Percentiles rank a stretch among this genome's conserved stretches.
phyloP scores from a whole-genome alignment of 2,113 vertebrate species.

The Etheostoma cragini region DNA sequence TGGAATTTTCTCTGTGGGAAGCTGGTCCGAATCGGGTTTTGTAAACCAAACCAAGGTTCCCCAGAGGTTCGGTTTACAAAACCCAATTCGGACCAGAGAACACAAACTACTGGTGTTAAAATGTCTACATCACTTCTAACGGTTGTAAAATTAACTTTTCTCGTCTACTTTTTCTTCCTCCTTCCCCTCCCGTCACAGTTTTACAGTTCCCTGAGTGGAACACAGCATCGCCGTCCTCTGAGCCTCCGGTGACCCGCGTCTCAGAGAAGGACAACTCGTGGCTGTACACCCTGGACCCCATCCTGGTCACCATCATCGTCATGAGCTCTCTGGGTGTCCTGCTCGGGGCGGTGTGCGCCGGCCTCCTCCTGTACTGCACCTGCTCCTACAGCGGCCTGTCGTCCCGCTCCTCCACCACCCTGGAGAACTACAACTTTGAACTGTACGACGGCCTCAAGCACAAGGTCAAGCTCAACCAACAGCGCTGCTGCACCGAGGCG shows the following conservation, averaged over 20 bases:
- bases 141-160: constrained; percentile 2
- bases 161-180: neutral
- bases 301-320: constrained; percentile 98
- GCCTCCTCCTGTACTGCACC: constrained; percentile 96
- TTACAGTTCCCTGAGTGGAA: constrained; percentile 72
- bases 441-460: constrained; percentile 99
- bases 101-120: too few relatives aligned
- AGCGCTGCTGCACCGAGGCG: constrained; percentile 97
- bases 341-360: constrained; percentile 93
- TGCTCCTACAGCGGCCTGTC: constrained; percentile 95
- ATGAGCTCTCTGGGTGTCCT: constrained; percentile 98
- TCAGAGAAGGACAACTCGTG: constrained; percentile 94
- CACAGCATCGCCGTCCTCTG: constrained; percentile 66
- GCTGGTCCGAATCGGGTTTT: too few relatives aligned
- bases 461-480: constrained; percentile 99
- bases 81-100: too few relatives aligned
- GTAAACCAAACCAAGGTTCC: too few relatives aligned
- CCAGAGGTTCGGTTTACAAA: too few relatives aligned
- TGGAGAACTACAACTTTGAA: constrained; percentile 99
- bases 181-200: constrained; percentile 42
- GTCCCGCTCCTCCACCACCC: constrained; percentile 94
- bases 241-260: constrained; percentile 79
- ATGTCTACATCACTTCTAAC: neutral
- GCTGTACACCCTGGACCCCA: constrained; percentile 96
- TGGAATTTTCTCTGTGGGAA: too few relatives aligned